A percentile compares a stretch with the other conserved stretches of the same genome.
Conservation (phyloP, 2,113 vertebrate genomes). For the Thalassoma bifasciatum region DNA sequence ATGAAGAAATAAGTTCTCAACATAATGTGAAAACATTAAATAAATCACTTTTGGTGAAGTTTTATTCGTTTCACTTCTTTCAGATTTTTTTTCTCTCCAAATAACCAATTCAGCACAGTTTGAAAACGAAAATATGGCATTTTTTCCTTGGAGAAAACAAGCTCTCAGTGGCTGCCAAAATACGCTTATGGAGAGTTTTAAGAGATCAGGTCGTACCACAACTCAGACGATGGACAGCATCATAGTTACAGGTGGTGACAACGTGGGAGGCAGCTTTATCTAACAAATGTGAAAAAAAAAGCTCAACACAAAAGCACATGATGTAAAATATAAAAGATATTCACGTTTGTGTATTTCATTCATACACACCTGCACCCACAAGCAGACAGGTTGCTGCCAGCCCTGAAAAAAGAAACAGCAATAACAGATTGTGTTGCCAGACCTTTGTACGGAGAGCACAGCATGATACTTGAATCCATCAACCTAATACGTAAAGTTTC, state of each 20-base stretch:
- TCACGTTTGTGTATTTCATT: too few relatives aligned
- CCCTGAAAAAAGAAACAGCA: constrained; percentile 38
- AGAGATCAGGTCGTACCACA: constrained; percentile 37
- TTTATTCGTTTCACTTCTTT: too few relatives aligned
- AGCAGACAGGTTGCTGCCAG: constrained; percentile 41
- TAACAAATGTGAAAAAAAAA: not conserved
- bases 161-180: not conserved
- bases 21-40: not conserved
- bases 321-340: too few relatives aligned
- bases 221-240: constrained; percentile 25
- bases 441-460: not conserved
- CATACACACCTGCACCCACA: constrained; percentile 37
- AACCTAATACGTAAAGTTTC: too few relatives aligned
- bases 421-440: not conserved
- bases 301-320: too few relatives aligned
- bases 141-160: too few relatives aligned
- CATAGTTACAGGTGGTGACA: constrained; percentile 5
- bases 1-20: not conserved
- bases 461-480: too few relatives aligned
- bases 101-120: too few relatives aligned
- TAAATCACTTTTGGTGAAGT: too few relatives aligned
- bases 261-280: constrained; percentile 3
- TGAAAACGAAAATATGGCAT: too few relatives aligned
- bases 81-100: too few relatives aligned
- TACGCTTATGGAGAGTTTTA: not conserved